A percentile compares a stretch with the other conserved stretches of the same genome.
phyloP scores from a whole-genome alignment of 2,113 vertebrate genomes.

The Furnarius figulus region DNA sequence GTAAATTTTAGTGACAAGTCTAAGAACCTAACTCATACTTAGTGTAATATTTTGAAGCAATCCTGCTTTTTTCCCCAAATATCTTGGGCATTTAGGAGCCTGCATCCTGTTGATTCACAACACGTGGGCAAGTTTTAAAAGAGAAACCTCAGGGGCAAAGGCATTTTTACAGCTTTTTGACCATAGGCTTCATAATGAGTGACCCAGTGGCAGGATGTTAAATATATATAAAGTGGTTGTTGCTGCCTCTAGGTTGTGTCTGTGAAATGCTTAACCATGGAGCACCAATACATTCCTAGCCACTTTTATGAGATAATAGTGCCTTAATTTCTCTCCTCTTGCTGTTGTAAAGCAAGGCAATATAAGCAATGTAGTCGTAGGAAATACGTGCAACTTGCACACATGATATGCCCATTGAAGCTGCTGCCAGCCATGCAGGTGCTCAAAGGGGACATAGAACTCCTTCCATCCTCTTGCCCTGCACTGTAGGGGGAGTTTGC shows the following conservation, averaged over 20 bases:
- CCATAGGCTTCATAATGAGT: background rate
- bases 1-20: background rate
- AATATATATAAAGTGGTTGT: background rate
- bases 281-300: background rate
- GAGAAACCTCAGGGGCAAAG: background rate
- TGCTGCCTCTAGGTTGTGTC: background rate
- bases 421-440: background rate
- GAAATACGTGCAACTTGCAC: background rate
- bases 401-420: background rate
- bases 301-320: background rate
- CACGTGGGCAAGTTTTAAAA: background rate
- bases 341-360: background rate
- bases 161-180: slow-evolving; percentile 15
- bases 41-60: background rate
- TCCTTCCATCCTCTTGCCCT: background rate
- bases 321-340: background rate
- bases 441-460: fast-evolving
- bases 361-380: background rate
- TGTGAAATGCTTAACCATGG: background rate
- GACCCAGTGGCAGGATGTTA: background rate
- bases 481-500: fast-evolving
- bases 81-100: background rate
- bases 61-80: background rate
- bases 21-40: background rate
- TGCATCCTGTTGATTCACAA: background rate